Conservation (phyloP, 2,113 vertebrate genomes). For the Chaenocephalus aceratus region DNA sequence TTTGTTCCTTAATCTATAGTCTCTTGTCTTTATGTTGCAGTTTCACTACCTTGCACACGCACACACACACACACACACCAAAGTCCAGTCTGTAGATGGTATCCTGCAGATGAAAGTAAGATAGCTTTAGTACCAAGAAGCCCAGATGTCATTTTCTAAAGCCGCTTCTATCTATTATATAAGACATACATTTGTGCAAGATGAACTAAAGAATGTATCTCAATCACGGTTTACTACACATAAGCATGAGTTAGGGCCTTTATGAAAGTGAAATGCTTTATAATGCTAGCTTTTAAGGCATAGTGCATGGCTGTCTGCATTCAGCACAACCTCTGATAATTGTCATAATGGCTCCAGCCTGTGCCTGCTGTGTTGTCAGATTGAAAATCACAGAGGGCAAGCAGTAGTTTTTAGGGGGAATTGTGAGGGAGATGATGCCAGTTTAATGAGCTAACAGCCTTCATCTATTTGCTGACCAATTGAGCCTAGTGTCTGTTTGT, state of each 20-base stretch:
- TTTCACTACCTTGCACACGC: slow-evolving; percentile 2
- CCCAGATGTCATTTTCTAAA: not conserved
- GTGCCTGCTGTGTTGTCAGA: slow-evolving; percentile 13
- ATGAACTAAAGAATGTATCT: not conserved
- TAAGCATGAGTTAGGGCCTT: not conserved
- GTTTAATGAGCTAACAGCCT: slow-evolving; percentile 68
- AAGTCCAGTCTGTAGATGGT: not conserved
- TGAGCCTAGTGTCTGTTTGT: slow-evolving; percentile 58
- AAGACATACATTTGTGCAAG: not conserved
- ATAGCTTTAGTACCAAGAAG: slow-evolving; percentile 1
- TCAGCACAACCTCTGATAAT: slow-evolving; percentile 9
- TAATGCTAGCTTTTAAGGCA: not conserved
- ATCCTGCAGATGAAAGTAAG: not conserved
- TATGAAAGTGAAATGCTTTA: not conserved
- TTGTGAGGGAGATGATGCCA: slow-evolving; percentile 29
- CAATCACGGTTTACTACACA: not conserved
- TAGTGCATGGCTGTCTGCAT: not conserved
- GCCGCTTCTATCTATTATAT: not conserved
- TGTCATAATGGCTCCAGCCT: slow-evolving; percentile 5
- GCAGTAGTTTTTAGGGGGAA: slow-evolving; percentile 6
- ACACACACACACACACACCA: not conserved
- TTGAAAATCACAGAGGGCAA: slow-evolving; percentile 9
- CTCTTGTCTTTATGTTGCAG: slow-evolving; percentile 19
- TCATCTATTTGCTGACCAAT: slow-evolving; percentile 63
- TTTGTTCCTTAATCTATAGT: slow-evolving; percentile 1